Evolutionary conservation across 1,140 invertebrate genomes (phyloP).

Genomic region (Aphelinus atriplicis): DNA sequence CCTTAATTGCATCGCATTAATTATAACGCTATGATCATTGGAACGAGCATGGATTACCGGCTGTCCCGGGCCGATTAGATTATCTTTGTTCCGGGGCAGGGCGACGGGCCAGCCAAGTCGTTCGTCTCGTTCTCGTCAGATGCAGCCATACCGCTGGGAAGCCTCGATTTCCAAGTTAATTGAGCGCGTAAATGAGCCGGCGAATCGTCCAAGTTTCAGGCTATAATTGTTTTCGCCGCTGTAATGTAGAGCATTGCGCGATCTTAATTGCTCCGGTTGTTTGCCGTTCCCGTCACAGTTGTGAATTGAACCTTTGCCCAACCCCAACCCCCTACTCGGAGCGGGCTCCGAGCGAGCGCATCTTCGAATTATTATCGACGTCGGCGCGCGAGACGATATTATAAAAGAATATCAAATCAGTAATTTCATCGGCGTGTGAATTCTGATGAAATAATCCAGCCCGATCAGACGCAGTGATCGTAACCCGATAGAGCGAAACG

Average conservation of each 20-base stretch:
- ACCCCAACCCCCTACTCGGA: no score
- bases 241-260: background rate
- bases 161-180: slow-evolving; percentile 30
- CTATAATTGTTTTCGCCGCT: slow-evolving; percentile 17
- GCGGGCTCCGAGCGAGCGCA: no score
- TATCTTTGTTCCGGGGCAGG: slow-evolving; percentile 51
- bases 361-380: no score
- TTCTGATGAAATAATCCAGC: no score
- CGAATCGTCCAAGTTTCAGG: slow-evolving; percentile 9
- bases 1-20: slow-evolving; percentile 57
- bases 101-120: background rate
- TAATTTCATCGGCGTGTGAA: no score
- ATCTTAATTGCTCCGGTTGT: background rate
- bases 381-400: no score
- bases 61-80: slow-evolving; percentile 53
- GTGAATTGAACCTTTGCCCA: no score
- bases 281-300: background rate
- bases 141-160: no score
- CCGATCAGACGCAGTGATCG: no score
- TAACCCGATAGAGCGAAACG: no score
- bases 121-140: no score
- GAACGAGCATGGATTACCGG: slow-evolving; percentile 53
- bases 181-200: slow-evolving; percentile 17
- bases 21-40: slow-evolving; percentile 59
- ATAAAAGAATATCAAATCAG: no score